Evolutionary conservation across 2,797 vertebrate species (phyloP), one percentile per base, ranked within the genome.

Genomic region (Stomatorhinus walkeri): DNA sequence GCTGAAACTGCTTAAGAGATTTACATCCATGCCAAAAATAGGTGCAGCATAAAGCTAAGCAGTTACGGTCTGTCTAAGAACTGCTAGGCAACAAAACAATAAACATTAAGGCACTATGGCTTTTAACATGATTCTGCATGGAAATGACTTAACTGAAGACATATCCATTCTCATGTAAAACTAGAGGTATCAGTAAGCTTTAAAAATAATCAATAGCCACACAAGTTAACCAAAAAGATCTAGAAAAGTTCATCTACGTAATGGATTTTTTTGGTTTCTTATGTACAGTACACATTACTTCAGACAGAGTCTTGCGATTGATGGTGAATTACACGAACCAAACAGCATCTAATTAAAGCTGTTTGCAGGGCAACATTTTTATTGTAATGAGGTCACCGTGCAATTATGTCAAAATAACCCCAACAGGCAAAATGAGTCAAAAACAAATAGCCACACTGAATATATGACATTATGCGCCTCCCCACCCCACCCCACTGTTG

Each of bases 271-370:
- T 43, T 2, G 79, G 12, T 85, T 85, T 85, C 84, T 52, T 85
- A 48, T 48, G 36, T 28, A 28, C 49, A 52, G 48, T 49, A 85
- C 2, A 85, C 46, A 54, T 51, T 49, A 49, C 48, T 16, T 51
- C 46, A 85, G 24, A 85, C 43, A 52, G 83, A 49, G 28, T 32
- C 84, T 85, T 16, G 12, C 48, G 3, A 52, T 54, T 49, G n/a
- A 85, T 85, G 84, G 28, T 54, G 68, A 51, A 81, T 88, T 79
- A 81, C 87, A 88, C 28, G 54, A 81, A 52, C 48, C 36, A 88
- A 49, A 49, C 46, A 79, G 52, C 52, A 54, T 36, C 46, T 88
- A 46, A 72, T 72, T 88, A 81, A 81, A 54, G 16, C 49, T 10
- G 10, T 88, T 49, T 88, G 24, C 32, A 36, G 14, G 28, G 68